Conservation (phyloP, 2,113 vertebrate genomes). For the Acanthochromis polyacanthus region DNA sequence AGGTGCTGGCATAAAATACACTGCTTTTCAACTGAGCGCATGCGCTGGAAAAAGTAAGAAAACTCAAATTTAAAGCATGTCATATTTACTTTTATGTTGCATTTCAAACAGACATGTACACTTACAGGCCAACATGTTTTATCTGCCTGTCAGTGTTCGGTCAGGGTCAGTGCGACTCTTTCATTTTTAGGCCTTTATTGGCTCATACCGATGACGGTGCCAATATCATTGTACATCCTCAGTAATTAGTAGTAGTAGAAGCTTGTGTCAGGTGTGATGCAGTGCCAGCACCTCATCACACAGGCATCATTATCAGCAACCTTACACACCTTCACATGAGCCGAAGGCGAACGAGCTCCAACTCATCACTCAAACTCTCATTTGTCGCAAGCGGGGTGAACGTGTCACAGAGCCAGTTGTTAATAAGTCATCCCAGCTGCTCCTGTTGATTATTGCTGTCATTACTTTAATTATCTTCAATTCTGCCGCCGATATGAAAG, state of each 20-base stretch:
- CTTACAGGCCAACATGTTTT: too few species aligned
- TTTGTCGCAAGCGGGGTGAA: conserved; percentile 77
- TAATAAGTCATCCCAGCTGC: conserved; percentile 84
- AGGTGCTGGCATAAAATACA: too few species aligned
- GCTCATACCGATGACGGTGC: too few species aligned
- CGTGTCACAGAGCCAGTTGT: conserved; percentile 75
- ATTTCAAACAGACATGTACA: too few species aligned
- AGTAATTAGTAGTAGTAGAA: conserved; percentile 1
- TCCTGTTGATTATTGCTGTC: conserved; percentile 81
- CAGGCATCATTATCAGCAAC: conserved; percentile 68
- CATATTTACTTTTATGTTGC: too few species aligned
- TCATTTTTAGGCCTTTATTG: too few species aligned
- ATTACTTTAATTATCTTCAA: conserved; percentile 85
- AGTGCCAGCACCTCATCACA: conserved; percentile 41
- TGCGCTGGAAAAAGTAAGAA: not conserved
- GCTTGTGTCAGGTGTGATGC: conserved; percentile 23
- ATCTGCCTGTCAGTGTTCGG: too few species aligned
- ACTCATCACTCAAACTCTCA: conserved; percentile 79
- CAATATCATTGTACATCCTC: too few species aligned
- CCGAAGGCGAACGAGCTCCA: conserved; percentile 58
- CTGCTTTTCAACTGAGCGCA: too few species aligned
- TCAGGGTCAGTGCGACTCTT: too few species aligned
- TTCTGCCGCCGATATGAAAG: conserved; percentile 75
- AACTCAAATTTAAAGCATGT: not conserved
- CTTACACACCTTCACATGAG: conserved; percentile 53